Percentiles rank a stretch among this genome's conserved stretches.
Evolutionary conservation across 2,888 invertebrate species (phyloP).

Genomic region (Allacma fusca): DNA sequence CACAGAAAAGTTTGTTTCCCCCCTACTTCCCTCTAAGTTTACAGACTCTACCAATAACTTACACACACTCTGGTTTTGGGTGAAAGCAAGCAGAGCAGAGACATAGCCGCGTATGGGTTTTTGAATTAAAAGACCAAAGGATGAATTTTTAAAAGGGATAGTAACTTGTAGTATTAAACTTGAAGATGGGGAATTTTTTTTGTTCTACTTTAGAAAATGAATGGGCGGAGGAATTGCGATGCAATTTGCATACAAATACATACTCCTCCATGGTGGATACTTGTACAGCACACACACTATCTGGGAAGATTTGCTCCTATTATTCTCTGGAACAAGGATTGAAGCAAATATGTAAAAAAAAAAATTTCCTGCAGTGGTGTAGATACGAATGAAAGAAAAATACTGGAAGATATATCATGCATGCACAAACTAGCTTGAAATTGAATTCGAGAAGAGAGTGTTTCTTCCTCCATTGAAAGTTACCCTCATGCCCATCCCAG

Average conservation of each 20-base stretch:
- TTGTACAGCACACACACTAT: not conserved
- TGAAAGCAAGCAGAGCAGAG: not conserved
- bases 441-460: too few species aligned
- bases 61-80: not conserved
- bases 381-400: too few species aligned
- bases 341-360: not conserved
- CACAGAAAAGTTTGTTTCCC: constrained; percentile 1
- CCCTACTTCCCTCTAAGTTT: not conserved
- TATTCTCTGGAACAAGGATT: not conserved
- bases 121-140: not conserved
- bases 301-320: not conserved
- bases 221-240: not conserved
- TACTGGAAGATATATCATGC: too few species aligned
- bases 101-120: not conserved
- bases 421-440: too few species aligned
- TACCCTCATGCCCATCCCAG: too few species aligned
- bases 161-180: not conserved
- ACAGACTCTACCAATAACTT: not conserved
- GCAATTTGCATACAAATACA: too few species aligned
- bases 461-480: too few species aligned
- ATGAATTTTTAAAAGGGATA: constrained; percentile 13
- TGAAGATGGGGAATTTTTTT: not conserved
- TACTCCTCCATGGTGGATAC: not conserved
- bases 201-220: not conserved
- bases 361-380: too few species aligned